A percentile compares a stretch with the other conserved stretches of the same genome.
Conservation (phyloP, 2,113 vertebrate genomes). For the Eudyptes chrysolophus region DNA sequence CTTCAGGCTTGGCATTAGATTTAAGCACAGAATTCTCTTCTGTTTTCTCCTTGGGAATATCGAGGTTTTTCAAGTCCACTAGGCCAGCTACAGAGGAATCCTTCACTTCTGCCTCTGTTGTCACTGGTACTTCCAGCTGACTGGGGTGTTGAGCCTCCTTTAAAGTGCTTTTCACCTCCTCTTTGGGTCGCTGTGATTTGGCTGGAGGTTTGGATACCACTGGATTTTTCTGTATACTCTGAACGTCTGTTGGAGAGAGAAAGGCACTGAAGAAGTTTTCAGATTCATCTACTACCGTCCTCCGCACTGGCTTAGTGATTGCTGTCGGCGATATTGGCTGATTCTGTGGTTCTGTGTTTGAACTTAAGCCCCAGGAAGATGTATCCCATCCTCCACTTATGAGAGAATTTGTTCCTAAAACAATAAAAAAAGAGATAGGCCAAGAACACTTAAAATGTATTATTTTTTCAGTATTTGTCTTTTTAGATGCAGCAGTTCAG, state of each 20-base stretch:
- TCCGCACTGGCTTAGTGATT: constrained; percentile 95
- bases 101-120: constrained; percentile 29
- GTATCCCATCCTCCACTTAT: constrained; percentile 91
- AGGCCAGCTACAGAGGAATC: constrained; percentile 1
- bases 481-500: neutral
- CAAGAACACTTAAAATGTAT: neutral
- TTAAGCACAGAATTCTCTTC: neutral
- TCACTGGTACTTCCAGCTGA: constrained; percentile 37
- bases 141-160: constrained; percentile 46
- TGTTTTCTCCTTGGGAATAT: constrained; percentile 6
- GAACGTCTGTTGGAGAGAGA: constrained; percentile 81
- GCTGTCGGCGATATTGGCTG: constrained; percentile 81
- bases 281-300: constrained; percentile 93
- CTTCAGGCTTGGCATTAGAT: constrained; percentile 25
- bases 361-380: constrained; percentile 88
- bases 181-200: constrained; percentile 86
- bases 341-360: constrained; percentile 73
- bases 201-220: constrained; percentile 93
- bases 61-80: neutral
- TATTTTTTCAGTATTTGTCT: neutral
- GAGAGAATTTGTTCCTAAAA: constrained; percentile 75
- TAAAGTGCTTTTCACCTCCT: constrained; percentile 74
- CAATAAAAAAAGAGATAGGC: neutral
- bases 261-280: constrained; percentile 98
- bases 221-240: constrained; percentile 74